These are phyloP conservation scores for Lynx canadensis DNA, from an alignment of 2,113 vertebrate genomes.

Conservation along the genomic window DNA sequence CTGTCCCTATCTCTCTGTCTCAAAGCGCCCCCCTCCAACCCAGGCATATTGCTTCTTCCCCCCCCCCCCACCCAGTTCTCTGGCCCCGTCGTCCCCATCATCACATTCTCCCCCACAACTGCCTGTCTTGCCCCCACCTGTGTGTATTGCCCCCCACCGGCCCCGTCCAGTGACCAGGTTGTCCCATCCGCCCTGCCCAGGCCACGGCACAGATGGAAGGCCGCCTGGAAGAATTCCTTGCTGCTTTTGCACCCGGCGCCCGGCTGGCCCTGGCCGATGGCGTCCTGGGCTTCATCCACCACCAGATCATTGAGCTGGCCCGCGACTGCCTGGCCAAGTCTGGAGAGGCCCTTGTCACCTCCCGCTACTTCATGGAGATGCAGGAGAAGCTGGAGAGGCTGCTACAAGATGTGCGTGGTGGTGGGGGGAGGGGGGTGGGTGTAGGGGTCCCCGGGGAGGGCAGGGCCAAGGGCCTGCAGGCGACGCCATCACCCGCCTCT, in stretches of 20 bases:
- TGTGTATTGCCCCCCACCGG: not conserved
- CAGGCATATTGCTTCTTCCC: not conserved
- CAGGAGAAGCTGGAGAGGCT: conserved; percentile 98
- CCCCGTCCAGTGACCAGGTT: not conserved
- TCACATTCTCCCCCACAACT: not conserved
- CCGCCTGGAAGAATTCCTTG: conserved; percentile 93
- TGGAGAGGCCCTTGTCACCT: conserved; percentile 93
- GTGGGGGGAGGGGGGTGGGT: rapidly evolving
- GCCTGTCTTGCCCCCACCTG: not conserved
- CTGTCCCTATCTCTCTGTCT: not conserved
- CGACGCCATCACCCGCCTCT: not conserved
- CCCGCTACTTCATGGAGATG: conserved; percentile 96
- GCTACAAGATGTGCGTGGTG: conserved; percentile 91
- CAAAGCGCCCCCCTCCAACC: not conserved
- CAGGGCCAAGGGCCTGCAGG: rapidly evolving
- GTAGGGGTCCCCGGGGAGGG: not conserved
- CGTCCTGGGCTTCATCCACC: conserved; percentile 97
- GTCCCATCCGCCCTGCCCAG: conserved; percentile 78
- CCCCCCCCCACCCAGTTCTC: not conserved
- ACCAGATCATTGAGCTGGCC: conserved; percentile 96
- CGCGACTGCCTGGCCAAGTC: conserved; percentile 97
- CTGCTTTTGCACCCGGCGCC: conserved; percentile 88
- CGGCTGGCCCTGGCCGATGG: conserved; percentile 94
- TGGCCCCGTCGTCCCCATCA: not conserved
- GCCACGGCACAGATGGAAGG: conserved; percentile 99